These are phyloP conservation scores for Chaitophorus viminalis DNA, from an alignment of 2,888 invertebrate species.

Conservation along the genomic window DNA sequence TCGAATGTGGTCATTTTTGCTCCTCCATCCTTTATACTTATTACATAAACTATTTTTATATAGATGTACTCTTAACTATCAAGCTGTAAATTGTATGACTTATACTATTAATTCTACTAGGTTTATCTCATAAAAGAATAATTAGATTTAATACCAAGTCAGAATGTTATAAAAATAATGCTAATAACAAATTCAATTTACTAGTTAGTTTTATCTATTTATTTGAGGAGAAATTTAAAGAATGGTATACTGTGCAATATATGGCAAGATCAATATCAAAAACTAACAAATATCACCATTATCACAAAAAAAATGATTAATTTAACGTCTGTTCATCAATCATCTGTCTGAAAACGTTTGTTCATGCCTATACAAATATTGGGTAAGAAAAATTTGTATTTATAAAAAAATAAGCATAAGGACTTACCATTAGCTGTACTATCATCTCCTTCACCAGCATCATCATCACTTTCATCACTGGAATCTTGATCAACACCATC, in stretches of 20 bases:
- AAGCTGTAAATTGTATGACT: no score
- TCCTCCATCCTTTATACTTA: no score
- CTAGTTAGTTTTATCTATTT: not conserved
- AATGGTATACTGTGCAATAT: slow-evolving; percentile 13
- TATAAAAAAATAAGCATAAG: slow-evolving; percentile 64
- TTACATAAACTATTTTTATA: no score
- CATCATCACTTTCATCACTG: slow-evolving; percentile 68
- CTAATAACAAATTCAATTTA: slow-evolving; percentile 6
- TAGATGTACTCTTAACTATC: no score
- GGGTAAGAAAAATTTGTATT: slow-evolving; percentile 7
- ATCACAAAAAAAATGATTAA: not conserved
- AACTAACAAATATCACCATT: slow-evolving; percentile 47
- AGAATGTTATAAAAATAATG: not conserved
- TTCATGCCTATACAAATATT: slow-evolving; percentile 44
- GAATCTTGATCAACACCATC: slow-evolving; percentile 71
- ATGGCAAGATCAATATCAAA: slow-evolving; percentile 39
- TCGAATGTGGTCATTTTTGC: no score
- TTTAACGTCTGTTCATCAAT: slow-evolving; percentile 37
- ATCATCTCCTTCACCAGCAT: slow-evolving; percentile 68
- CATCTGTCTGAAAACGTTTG: slow-evolving; percentile 39
- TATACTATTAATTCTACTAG: no score
- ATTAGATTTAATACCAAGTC: not conserved
- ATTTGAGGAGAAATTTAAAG: not conserved
- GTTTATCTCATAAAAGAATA: no score
- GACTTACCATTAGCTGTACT: slow-evolving; percentile 69